A percentile compares a stretch with the other conserved stretches of the same genome.
Evolutionary conservation across 2,113 vertebrate species (phyloP).

Genomic region (Dendrocopos noguchii): DNA sequence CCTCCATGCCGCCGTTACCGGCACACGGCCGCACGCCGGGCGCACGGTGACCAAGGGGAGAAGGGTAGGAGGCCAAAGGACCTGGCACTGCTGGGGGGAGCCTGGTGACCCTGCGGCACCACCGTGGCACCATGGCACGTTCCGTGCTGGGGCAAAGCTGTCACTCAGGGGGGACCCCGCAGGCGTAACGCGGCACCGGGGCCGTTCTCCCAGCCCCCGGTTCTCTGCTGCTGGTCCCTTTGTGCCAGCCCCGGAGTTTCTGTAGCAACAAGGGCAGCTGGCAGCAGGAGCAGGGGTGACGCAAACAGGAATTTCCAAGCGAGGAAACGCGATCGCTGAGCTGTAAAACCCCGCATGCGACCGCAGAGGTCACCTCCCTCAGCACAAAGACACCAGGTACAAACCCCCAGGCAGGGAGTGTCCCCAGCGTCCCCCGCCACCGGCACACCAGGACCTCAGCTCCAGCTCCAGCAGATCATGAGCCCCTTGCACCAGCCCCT

Average conservation of each 20-base stretch:
- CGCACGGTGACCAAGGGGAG: background rate
- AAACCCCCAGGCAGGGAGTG: background rate
- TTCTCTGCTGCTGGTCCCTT: background rate
- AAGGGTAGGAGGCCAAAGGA: rapidly evolving
- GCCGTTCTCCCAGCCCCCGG: background rate
- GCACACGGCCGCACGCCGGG: background rate
- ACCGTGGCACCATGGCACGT: background rate
- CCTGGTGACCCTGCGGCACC: too few relatives aligned
- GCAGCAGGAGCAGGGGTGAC: background rate
- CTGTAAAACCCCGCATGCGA: background rate
- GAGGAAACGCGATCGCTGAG: background rate
- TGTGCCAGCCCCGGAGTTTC: background rate
- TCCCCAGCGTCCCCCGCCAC: background rate
- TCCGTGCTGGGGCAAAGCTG: background rate
- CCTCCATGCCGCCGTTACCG: background rate
- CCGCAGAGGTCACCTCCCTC: background rate
- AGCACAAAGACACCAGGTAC: background rate
- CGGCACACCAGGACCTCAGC: rapidly evolving
- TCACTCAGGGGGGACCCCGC: background rate
- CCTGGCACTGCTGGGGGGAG: background rate
- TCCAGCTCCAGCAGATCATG: background rate
- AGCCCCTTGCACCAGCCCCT: background rate
- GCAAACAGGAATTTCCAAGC: constrained; percentile 23
- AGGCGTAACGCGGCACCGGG: background rate
- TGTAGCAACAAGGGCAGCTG: background rate